These are phyloP conservation scores for Pontoporia blainvillei DNA, from an alignment of 2,113 vertebrate genomes.

Conservation along the genomic window DNA sequence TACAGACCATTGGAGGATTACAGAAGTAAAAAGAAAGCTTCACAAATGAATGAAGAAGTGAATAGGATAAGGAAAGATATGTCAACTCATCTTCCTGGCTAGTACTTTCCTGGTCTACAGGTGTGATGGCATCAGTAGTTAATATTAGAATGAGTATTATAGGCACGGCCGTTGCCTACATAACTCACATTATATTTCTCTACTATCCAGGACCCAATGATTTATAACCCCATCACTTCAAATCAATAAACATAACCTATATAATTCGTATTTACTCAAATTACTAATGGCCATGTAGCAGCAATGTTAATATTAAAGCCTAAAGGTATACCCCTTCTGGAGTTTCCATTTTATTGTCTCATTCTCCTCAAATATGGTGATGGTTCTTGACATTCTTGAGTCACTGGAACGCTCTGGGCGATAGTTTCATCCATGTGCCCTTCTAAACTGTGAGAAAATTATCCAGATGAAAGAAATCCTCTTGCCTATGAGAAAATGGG, in stretches of 20 bases:
- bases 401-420: background rate
- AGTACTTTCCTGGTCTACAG: background rate
- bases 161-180: background rate
- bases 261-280: background rate
- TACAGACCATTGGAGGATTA: background rate
- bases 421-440: background rate
- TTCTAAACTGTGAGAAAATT: background rate
- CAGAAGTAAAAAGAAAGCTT: background rate
- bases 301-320: background rate
- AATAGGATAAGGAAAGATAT: background rate
- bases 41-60: background rate
- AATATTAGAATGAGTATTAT: background rate
- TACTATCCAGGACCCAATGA: background rate
- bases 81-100: background rate
- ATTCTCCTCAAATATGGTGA: background rate
- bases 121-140: background rate
- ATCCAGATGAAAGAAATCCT: background rate
- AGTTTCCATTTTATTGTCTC: background rate
- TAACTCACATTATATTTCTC: background rate
- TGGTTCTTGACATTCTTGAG: background rate
- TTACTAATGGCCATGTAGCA: background rate
- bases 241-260: background rate
- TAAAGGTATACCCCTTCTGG: background rate
- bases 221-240: background rate
- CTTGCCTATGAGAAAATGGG: background rate